Base-by-base conservation (phyloP, 2,888 invertebrate species). In the Argyra leucocephala region DNA sequence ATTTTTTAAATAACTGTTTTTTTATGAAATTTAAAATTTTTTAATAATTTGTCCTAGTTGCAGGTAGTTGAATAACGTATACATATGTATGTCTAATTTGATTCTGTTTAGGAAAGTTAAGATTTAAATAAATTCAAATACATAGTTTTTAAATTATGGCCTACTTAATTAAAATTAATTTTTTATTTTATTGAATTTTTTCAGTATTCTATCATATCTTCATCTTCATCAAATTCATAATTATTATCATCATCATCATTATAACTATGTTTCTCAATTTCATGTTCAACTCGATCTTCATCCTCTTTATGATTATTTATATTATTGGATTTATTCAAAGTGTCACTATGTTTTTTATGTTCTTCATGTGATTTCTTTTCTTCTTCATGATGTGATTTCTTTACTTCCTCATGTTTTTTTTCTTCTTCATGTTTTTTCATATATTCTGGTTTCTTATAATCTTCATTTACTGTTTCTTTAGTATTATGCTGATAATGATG, bases 401-500 rank as follows among this genome's bases (percentile, higher is more conserved):
- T 48, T 3, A 18, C 18, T 48, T 48, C 48, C 5, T 48, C 18
- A 2, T 48, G 15, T 18, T 18, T 48, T 48, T 48, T n/a, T 18
- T 48, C 18, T 48, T 48, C 48, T 48, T 48, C 48, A n/a, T 15
- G 48, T 48, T 48, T 48, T n/a, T 48, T 48, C n/a, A 48, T n/a
- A 48, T 18, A 18, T 48, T 48, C 58, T 58, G 58, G 58, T 15
- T 59, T 22, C 15, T 59, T 22, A 23, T 59, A 22, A 18, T 59
- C 23, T 59, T 59, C 23, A 23, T 59, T 23, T 3, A 23, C 1
- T 3, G 12, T 18, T 18, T 24, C 59, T 9, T 59, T 21, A 15
- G 18, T 18, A 23, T 59, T 23, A 59, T 59, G 59, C 18, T 59
- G 2, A 59, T 59, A 59, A 59, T 59, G 23, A 23, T 59, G 59